Evolutionary conservation across 2,888 invertebrate species (phyloP).

Genomic region (Heteropelma amictum): DNA sequence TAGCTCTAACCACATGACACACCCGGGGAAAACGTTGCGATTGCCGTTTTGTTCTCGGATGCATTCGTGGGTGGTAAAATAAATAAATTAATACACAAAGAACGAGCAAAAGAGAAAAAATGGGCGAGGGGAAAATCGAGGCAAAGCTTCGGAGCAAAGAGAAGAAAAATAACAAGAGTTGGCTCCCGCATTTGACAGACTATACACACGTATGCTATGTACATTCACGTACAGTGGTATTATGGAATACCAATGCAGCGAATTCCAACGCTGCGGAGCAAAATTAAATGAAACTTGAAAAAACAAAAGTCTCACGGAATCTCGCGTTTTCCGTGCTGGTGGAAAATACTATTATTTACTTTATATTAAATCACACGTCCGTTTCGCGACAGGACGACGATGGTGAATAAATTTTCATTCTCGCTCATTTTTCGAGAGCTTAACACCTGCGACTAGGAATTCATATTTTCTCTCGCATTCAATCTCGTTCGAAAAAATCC

Average conservation of each 20-base stretch:
- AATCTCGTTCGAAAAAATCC: no score
- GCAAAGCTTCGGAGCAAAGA: conserved; percentile 23
- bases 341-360: conserved; percentile 38
- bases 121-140: conserved; percentile 39
- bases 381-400: not conserved
- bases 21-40: conserved; percentile 53
- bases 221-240: not conserved
- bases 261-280: conserved; percentile 12
- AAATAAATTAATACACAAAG: conserved; percentile 46
- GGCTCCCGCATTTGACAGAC: conserved; percentile 19
- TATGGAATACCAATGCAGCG: conserved; percentile 6
- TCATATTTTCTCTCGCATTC: no score
- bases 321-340: not conserved
- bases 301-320: conserved; percentile 8
- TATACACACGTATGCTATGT: not conserved
- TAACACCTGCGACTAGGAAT: conserved; percentile 9
- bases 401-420: conserved; percentile 1
- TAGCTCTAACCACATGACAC: not conserved
- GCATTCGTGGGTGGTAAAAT: conserved; percentile 25
- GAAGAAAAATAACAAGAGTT: conserved; percentile 41
- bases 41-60: conserved; percentile 36
- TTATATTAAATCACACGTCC: conserved; percentile 27
- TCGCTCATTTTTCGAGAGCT: conserved; percentile 2
- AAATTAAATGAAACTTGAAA: conserved; percentile 42
- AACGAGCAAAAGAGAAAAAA: conserved; percentile 10